Evolutionary conservation across 2,113 vertebrate genomes (phyloP), one percentile per base, ranked within the genome.

Genomic region (Neogale vison): DNA sequence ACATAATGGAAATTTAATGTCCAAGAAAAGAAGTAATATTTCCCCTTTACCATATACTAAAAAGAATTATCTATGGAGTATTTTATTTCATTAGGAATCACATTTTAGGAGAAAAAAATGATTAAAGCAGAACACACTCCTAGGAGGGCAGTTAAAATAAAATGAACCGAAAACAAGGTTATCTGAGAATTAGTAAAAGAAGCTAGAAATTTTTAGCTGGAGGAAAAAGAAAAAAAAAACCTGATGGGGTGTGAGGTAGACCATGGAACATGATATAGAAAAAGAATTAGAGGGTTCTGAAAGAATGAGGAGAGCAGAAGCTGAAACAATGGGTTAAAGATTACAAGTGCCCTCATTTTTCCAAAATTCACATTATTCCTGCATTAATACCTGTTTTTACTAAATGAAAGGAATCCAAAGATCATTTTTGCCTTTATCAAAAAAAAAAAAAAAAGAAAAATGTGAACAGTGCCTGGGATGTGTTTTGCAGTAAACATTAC

Each of bases 11-110:
- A 93, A 94, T 88, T 83, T 24, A 82, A 61, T 42, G 59, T 92
- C 34, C 84, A 95, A 90, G 67, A 83, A 89, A 34, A 94, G 52
- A 69, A 92, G 85, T 67, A 86, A 42, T 67, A 71, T 88, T 80
- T 74, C 42, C 45, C 45, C 17, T 95, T 96, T 79, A 26, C 39
- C 12, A 50, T 86, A 29, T 67, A 67, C 34, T 65, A 50, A 93
- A 95, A 90, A n/a, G 17, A 34, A 83, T 79, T 82, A 76, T 11
- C 45, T 65, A 29, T 10, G 14, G 29, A 83, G 39, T 79, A 55
- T 65, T 79, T 76, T 39, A 67, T 92, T 86, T 31, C 52, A 71
- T 74, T 79, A 80, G 45, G 26, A 47, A 50, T 52, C 50, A 23
- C 24, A 86, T 79, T 52, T 90, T 52, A 87, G 47, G 69, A 94